Evolutionary conservation across 1,140 invertebrate species (phyloP), one percentile per base, ranked within the genome.

Genomic region (Pogonomyrmex barbatus): DNA sequence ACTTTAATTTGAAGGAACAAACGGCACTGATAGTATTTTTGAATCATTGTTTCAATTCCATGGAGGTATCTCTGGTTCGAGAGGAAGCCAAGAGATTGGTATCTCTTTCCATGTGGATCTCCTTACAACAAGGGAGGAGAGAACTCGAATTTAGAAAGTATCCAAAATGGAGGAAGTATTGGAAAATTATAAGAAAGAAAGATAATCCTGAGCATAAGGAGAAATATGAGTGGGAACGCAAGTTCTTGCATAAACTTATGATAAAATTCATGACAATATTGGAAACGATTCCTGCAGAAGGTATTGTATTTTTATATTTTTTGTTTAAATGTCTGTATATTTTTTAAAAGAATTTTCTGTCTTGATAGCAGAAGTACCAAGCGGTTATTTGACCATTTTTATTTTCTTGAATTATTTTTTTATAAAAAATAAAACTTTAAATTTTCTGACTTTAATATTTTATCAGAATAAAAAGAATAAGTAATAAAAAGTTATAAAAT

Each of bases 11-110:
- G 83, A 96, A 96, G 60, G 98, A 99, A 94, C 98, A 99, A 92
- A 98, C 97, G 0, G 96, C 97, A 0, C 92, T 99, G 50, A 95
- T 99, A 4, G 96, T 99, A 12, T 99, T 99, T 94, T 95, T 99
- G 0, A 99, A 99, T 94, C 98, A 99, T 93, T 98, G 98, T 93
- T 99, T 99, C 88, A 99, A 99, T 91, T 99, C 98, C 90, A 98
- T 99, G 97, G 99, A 99, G 96, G 97, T 99, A 36, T 97, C 98
- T 88, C 93, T 99, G 9, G 98, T 99, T 63, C 95, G 99, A 52
- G 97, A 99, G 91, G 98, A 99, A 95, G 97, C 99, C 3, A 99
- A 99, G 93, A 96, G 97, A 87, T 95, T 99, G 33, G 98, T 99
- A 0, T 99, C 98, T 0, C 96, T 99, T 0, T 97, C 98, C 6